Conservation (phyloP, 2,113 vertebrate genomes). For the Elanus axillaris region DNA sequence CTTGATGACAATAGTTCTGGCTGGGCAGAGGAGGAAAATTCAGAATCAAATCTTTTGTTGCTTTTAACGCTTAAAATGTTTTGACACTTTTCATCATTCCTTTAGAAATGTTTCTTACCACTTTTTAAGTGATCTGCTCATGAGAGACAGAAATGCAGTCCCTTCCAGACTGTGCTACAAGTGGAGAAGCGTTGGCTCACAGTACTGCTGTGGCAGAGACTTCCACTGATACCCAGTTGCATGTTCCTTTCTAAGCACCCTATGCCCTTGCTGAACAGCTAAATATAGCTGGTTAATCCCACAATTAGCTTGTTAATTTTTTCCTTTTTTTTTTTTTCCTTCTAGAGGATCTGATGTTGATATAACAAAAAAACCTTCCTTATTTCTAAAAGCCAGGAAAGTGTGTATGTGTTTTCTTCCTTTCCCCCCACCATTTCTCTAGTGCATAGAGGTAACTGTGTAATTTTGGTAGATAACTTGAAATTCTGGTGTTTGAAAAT, state of each 20-base stretch:
- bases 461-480: not conserved
- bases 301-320: not conserved
- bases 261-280: not conserved
- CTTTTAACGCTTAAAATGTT: conserved; percentile 41
- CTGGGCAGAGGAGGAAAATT: not conserved
- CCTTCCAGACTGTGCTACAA: conserved; percentile 32
- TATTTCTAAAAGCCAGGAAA: not conserved
- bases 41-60: conserved; percentile 35
- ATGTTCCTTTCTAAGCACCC: not conserved
- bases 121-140: conserved; percentile 18
- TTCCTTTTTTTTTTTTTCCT: not conserved
- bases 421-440: rapidly evolving
- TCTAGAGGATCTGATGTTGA: not conserved
- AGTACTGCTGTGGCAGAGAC: not conserved
- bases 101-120: conserved; percentile 55
- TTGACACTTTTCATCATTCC: conserved; percentile 32
- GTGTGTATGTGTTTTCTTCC: rapidly evolving
- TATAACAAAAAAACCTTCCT: not conserved
- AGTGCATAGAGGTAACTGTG: not conserved
- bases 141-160: conserved; percentile 39
- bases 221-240: not conserved
- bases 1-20: conserved; percentile 9
- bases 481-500: not conserved
- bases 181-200: not conserved
- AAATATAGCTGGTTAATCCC: not conserved